These are phyloP conservation scores for Riparia riparia DNA, from an alignment of 2,113 vertebrate species.

Conservation along the genomic window DNA sequence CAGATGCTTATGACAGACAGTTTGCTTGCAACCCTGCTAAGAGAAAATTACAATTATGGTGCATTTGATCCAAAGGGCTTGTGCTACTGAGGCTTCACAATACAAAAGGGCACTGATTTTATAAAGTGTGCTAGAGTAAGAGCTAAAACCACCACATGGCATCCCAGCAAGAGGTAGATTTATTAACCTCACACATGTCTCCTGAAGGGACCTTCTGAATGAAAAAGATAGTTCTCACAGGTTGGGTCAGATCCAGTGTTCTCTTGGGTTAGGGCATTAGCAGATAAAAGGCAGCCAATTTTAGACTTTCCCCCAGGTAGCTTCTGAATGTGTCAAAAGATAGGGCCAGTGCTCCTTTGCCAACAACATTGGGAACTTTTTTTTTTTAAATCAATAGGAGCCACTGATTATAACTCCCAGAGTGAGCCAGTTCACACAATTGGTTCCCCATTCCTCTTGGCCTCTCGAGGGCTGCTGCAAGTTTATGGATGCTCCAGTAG, in stretches of 20 bases:
- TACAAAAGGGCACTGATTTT: not conserved
- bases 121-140: not conserved
- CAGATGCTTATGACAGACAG: not conserved
- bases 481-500: not conserved
- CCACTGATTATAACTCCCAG: not conserved
- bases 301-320: not conserved
- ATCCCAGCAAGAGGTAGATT: not conserved
- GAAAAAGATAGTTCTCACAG: not conserved
- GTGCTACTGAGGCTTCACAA: not conserved
- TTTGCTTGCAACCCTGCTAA: constrained; percentile 14
- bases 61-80: not conserved
- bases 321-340: not conserved
- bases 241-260: not conserved
- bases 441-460: not conserved
- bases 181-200: not conserved
- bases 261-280: not conserved
- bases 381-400: not conserved
- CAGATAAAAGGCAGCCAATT: not conserved
- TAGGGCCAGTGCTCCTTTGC: not conserved
- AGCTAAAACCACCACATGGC: not conserved
- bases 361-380: not conserved
- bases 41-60: not conserved
- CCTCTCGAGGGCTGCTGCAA: not conserved
- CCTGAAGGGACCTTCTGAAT: not conserved
- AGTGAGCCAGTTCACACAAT: not conserved